These are phyloP conservation scores for Plemyria rubiginata DNA, from an alignment of 2,888 invertebrate genomes.

Conservation along the genomic window DNA sequence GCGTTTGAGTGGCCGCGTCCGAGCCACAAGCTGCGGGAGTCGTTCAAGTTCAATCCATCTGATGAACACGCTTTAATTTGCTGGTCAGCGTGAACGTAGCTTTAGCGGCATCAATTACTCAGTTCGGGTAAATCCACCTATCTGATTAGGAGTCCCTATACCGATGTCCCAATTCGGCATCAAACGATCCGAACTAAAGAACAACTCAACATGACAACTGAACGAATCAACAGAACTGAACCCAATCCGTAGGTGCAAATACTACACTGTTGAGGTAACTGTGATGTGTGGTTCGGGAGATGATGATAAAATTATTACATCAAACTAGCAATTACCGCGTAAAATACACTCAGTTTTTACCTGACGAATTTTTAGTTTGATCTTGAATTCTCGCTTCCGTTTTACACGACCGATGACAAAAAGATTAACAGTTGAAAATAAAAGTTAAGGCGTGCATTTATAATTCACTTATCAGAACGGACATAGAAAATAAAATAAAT, in stretches of 20 bases:
- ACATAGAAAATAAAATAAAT: too few relatives aligned
- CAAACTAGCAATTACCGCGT: neutral
- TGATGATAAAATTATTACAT: neutral
- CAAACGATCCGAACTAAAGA: conserved; percentile 31
- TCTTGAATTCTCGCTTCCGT: too few relatives aligned
- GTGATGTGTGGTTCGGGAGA: conserved; percentile 15
- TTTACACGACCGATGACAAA: too few relatives aligned
- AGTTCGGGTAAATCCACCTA: conserved; percentile 11
- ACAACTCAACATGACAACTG: conserved; percentile 31
- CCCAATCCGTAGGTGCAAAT: conserved; percentile 37
- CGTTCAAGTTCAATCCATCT: too few relatives aligned
- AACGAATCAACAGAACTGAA: conserved; percentile 25
- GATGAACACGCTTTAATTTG: neutral
- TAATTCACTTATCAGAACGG: too few relatives aligned
- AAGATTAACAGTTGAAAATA: too few relatives aligned
- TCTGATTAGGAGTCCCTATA: conserved; percentile 12
- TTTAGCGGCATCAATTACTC: neutral
- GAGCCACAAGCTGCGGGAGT: too few relatives aligned
- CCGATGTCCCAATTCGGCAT: conserved; percentile 20
- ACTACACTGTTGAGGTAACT: conserved; percentile 15
- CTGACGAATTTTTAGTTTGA: too few relatives aligned
- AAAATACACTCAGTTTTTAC: too few relatives aligned
- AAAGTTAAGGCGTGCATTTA: too few relatives aligned
- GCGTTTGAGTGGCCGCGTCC: too few relatives aligned
- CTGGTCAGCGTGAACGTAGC: neutral